Base-by-base conservation (phyloP, 1,140 invertebrate species). In the Anthonomus grandis region DNA sequence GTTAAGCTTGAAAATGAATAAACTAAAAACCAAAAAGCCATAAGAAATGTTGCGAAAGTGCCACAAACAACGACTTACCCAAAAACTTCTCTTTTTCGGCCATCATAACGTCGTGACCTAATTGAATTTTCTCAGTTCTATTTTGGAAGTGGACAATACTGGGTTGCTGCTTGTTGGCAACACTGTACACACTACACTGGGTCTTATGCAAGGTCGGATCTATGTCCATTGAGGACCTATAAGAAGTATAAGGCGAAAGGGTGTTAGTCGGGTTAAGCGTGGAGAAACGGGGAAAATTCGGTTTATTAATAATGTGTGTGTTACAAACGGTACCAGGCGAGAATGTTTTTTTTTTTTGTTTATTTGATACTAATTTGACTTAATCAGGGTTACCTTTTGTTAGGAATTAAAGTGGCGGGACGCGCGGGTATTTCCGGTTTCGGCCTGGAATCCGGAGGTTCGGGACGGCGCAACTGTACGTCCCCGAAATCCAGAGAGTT, bases 361-460 rank as follows among this genome's bases (percentile, higher is more conserved):
- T 15, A 19, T 5, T 15, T 42, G 12, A 15, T 42, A 18, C 18
- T 15, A 15, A n/a, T n/a, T n/a, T n/a, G 5, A 47, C 54, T 41
- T 17, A 34, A 1, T 18, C 1, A 1, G 9, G 19, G 8, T 12
- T 31, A 42, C 48, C 42, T 39, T 48, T 41, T 80, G 81, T 3
- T 79, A 77, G 13, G 83, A 82, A 51, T 83, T 27, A 87, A 72
- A 23, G 79, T 80, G n/a, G 83, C 80, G 3, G 86, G 86, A 48
- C 86, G 76, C 65, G 86, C 85, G 10, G 86, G 86, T 39, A 89
- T 80, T 3, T 82, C 83, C 4, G 86, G 86, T 72, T 87, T 87
- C 8, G 49, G 34, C 19, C 45, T 22, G 1, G 19, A 21, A 3
- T 62, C 55, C 12, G 41, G 19, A 57, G 59, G 9, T 58, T 70